Evolutionary conservation across 2,797 vertebrate genomes (phyloP).

Genomic region (Syngnathus rostellatus): DNA sequence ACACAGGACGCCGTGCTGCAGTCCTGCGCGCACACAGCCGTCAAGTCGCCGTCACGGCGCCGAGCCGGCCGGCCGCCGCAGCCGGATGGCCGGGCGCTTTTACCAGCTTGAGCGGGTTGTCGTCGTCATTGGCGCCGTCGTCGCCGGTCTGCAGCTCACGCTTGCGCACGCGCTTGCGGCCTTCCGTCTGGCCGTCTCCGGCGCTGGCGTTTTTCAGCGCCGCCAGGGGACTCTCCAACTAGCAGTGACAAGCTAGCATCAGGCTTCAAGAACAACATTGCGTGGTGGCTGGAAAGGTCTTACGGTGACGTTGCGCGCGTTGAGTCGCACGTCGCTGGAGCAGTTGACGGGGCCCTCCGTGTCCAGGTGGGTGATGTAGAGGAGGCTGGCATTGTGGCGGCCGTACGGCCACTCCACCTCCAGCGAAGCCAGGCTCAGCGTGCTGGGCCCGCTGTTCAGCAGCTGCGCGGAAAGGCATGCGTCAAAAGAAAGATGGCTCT

Average conservation of each 20-base stretch:
- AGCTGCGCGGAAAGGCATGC: slow-evolving; percentile 59
- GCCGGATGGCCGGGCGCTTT: background rate
- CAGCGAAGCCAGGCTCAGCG: slow-evolving; percentile 86
- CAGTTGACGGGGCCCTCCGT: slow-evolving; percentile 94
- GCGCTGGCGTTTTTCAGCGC: slow-evolving; percentile 66
- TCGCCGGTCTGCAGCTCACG: slow-evolving; percentile 45
- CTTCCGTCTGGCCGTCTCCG: slow-evolving; percentile 53
- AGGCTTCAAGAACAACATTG: no score
- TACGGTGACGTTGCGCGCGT: slow-evolving; percentile 85
- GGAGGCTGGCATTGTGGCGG: slow-evolving; percentile 75
- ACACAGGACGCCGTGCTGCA: slow-evolving; percentile 76
- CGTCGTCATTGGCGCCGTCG: slow-evolving; percentile 28
- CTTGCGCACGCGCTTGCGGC: slow-evolving; percentile 62
- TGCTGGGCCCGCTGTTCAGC: slow-evolving; percentile 87
- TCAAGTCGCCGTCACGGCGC: background rate
- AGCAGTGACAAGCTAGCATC: background rate
- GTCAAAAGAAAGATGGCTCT: background rate
- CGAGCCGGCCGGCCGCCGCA: no score
- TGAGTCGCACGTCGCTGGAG: slow-evolving; percentile 80
- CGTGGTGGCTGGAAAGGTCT: slow-evolving; percentile 15
- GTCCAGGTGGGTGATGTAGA: slow-evolving; percentile 81
- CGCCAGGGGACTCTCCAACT: slow-evolving; percentile 21
- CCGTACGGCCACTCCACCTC: slow-evolving; percentile 82
- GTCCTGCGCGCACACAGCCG: slow-evolving; percentile 63
- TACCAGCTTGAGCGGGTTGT: slow-evolving; percentile 78